Percentiles rank a stretch among this genome's conserved stretches.
These are phyloP conservation scores for Mycalesis mineus DNA, from an alignment of 2,888 invertebrate genomes.

Conservation along the genomic window DNA sequence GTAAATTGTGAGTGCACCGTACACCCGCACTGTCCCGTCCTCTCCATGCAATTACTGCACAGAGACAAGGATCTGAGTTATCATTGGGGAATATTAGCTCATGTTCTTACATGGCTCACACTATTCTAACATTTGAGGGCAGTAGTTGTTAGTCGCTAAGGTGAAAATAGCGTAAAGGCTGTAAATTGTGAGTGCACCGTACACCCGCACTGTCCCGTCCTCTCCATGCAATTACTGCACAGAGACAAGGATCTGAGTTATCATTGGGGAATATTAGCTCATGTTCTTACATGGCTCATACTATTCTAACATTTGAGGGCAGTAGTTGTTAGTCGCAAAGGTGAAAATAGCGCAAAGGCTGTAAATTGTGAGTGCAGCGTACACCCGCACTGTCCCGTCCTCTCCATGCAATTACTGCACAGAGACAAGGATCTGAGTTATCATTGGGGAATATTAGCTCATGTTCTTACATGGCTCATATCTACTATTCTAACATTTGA, in stretches of 20 bases:
- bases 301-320: no score
- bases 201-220: constrained; percentile 25
- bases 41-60: constrained; percentile 37
- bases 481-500: no score
- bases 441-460: constrained; percentile 8
- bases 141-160: no score
- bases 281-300: not conserved
- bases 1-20: constrained; percentile 79
- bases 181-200: constrained; percentile 79
- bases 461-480: constrained; percentile 1
- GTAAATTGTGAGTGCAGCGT: constrained; percentile 79
- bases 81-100: constrained; percentile 8
- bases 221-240: constrained; percentile 37
- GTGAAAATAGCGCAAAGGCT: constrained; percentile 83
- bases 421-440: no score
- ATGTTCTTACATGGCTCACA: no score
- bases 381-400: no score
- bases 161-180: constrained; percentile 83
- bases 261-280: constrained; percentile 7
- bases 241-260: no score
- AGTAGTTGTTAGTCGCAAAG: no score
- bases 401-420: constrained; percentile 37
- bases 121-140: no score
- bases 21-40: no score
- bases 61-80: no score